These are phyloP conservation scores for Napeogenes inachia DNA, from an alignment of 2,888 invertebrate genomes.

Conservation along the genomic window DNA sequence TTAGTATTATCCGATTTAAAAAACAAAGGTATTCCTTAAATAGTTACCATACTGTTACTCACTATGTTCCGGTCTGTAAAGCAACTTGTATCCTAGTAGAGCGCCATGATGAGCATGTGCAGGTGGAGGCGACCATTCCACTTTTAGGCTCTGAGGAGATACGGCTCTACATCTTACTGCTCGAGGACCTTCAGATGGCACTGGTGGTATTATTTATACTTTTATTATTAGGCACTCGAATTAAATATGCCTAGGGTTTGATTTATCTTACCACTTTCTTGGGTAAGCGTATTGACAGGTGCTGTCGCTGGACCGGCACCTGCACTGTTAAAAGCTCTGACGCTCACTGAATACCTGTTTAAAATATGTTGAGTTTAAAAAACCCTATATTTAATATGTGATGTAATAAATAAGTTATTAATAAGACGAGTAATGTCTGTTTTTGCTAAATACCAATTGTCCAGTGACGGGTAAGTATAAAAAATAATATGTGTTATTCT, in stretches of 20 bases:
- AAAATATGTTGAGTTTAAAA: neutral
- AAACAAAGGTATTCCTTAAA: neutral
- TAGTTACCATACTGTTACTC: conserved; percentile 43
- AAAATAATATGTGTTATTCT: too few relatives aligned
- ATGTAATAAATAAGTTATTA: too few relatives aligned
- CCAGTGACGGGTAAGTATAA: too few relatives aligned
- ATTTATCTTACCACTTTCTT: conserved; percentile 84
- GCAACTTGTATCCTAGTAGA: conserved; percentile 89
- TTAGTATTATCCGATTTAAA: too few relatives aligned
- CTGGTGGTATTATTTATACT: conserved; percentile 50
- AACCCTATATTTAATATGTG: too few relatives aligned
- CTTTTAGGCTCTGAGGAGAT: conserved; percentile 87
- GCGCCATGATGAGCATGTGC: conserved; percentile 85
- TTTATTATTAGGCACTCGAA: neutral
- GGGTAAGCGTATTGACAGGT: conserved; percentile 86
- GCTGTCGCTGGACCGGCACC: conserved; percentile 89
- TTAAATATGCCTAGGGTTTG: neutral
- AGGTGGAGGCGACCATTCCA: conserved; percentile 87
- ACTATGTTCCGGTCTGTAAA: conserved; percentile 83
- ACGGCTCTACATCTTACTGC: conserved; percentile 85
- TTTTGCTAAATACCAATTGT: too few relatives aligned
- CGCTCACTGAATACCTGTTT: conserved; percentile 84
- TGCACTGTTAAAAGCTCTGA: conserved; percentile 91
- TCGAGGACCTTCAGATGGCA: conserved; percentile 87
- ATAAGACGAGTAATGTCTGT: too few relatives aligned